A percentile compares a stretch with the other conserved stretches of the same genome.
phyloP scores from a whole-genome alignment of 2,888 invertebrate species.

The Aplocera efformata region DNA sequence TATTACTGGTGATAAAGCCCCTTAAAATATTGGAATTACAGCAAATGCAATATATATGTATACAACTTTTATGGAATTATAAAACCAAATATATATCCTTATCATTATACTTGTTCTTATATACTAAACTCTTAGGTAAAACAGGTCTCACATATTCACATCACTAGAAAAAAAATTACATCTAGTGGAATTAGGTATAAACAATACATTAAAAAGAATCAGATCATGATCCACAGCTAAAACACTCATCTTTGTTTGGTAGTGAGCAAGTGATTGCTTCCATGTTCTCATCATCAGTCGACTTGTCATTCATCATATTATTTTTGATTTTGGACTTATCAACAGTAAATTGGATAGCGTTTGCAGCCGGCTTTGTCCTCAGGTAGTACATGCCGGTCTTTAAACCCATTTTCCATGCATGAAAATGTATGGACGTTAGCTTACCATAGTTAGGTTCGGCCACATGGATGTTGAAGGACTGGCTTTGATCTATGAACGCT shows the following conservation, averaged over 20 bases:
- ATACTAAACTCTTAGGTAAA: too few relatives aligned
- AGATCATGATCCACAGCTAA: slow-evolving; percentile 90
- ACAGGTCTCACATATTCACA: too few relatives aligned
- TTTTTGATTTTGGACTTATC: slow-evolving; percentile 84
- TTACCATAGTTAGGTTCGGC: slow-evolving; percentile 96
- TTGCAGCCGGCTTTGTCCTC: slow-evolving; percentile 96
- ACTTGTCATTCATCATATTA: slow-evolving; percentile 44
- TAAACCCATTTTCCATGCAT: slow-evolving; percentile 97
- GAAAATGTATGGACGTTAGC: slow-evolving; percentile 98
- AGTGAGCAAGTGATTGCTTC: slow-evolving; percentile 92
- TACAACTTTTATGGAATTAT: too few relatives aligned
- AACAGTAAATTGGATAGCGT: slow-evolving; percentile 98
- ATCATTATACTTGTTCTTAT: too few relatives aligned
- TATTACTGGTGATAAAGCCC: too few relatives aligned
- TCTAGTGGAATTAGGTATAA: neutral
- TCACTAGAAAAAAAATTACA: too few relatives aligned
- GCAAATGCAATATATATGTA: too few relatives aligned
- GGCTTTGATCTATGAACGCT: slow-evolving; percentile 99
- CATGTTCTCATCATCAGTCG: slow-evolving; percentile 78
- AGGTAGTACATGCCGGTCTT: slow-evolving; percentile 99
- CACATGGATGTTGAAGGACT: slow-evolving; percentile 98
- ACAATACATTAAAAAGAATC: neutral
- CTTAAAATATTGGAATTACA: too few relatives aligned
- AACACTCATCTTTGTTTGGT: slow-evolving; percentile 92
- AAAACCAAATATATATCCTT: too few relatives aligned